phyloP scores from a whole-genome alignment of 2,888 invertebrate species.

The Stenchaetothrips biformis region DNA sequence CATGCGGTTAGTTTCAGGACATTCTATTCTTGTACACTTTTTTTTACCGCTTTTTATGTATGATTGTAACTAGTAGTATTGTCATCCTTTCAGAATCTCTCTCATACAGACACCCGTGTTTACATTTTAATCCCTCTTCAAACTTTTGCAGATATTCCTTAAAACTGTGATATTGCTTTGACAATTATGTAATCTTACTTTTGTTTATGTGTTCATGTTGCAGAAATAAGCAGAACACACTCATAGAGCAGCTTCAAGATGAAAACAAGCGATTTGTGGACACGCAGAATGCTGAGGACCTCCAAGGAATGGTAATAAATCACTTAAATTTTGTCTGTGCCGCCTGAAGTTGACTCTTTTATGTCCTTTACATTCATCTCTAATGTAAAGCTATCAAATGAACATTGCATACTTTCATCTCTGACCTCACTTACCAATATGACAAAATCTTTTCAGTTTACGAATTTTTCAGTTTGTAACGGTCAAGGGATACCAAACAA shows the following conservation, averaged over 20 bases:
- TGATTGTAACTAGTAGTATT: background rate
- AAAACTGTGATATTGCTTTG: too few relatives aligned
- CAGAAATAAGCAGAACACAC: background rate
- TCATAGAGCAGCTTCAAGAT: constrained; percentile 8
- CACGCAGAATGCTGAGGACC: background rate
- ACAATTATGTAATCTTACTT: background rate
- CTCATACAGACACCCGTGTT: background rate
- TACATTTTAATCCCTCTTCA: background rate
- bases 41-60: background rate
- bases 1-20: background rate
- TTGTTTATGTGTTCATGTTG: background rate
- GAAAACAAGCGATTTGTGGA: constrained; percentile 9
- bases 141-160: too few relatives aligned
- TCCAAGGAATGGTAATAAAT: background rate
- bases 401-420: too few relatives aligned
- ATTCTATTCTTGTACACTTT: background rate
- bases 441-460: constrained; percentile 14
- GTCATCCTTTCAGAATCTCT: background rate
- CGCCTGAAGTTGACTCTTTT: too few relatives aligned
- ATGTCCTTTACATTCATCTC: too few relatives aligned
- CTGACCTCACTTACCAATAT: constrained; percentile 2
- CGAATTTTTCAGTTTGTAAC: constrained; percentile 19
- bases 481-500: constrained; percentile 12
- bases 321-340: too few relatives aligned
- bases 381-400: too few relatives aligned